phyloP scores from a whole-genome alignment of 2,888 invertebrate species.

The Spilosoma lubricipeda region DNA sequence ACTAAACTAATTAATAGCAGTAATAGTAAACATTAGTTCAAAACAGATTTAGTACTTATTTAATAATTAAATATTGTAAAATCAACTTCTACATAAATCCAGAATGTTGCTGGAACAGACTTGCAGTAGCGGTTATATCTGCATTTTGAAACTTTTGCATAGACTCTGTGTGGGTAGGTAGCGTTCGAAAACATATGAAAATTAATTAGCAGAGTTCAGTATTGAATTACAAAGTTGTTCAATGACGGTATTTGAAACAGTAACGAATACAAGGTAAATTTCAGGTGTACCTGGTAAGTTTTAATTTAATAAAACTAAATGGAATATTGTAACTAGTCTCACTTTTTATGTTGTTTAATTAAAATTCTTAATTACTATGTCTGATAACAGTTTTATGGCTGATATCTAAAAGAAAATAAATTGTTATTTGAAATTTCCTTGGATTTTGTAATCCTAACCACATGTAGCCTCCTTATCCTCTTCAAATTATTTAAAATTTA shows the following conservation, averaged over 20 bases:
- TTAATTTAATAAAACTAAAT: constrained; percentile 19
- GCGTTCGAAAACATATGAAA: constrained; percentile 8
- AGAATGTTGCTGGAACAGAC: neutral
- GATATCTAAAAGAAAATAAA: too few relatives aligned
- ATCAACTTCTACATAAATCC: neutral
- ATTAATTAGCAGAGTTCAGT: constrained; percentile 15
- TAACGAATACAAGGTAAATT: constrained; percentile 24
- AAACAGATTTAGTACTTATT: too few relatives aligned
- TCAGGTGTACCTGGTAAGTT: constrained; percentile 18
- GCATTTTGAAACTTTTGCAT: constrained; percentile 10
- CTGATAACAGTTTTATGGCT: too few relatives aligned
- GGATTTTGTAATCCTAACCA: too few relatives aligned
- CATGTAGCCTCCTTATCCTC: too few relatives aligned
- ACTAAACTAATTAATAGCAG: too few relatives aligned
- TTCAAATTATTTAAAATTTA: too few relatives aligned
- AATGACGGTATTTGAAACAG: constrained; percentile 31
- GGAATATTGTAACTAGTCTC: constrained; percentile 19
- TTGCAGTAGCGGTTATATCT: neutral
- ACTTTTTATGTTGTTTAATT: constrained; percentile 18
- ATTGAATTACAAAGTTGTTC: constrained; percentile 31
- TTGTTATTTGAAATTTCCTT: too few relatives aligned
- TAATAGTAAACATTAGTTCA: too few relatives aligned
- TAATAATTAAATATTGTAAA: neutral
- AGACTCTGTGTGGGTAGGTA: neutral
- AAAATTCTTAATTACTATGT: neutral